Base-by-base conservation (phyloP, 2,113 vertebrate genomes). In the Spea bombifrons region DNA sequence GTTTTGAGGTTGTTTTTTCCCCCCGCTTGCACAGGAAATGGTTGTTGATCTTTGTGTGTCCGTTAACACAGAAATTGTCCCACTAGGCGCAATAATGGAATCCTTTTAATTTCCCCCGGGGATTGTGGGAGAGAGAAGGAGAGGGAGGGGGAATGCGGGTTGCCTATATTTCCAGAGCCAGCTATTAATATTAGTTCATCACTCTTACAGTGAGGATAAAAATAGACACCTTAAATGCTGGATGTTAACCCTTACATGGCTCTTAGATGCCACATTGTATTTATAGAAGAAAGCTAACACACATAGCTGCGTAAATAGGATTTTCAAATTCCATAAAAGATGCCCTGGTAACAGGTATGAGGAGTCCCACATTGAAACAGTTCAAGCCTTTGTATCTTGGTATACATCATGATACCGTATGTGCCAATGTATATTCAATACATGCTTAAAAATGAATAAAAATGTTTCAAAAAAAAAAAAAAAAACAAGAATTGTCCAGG, bases 51-150 rank as follows among this genome's bases (percentile, higher is more conserved):
- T 84, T 83, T 82, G 84, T 10, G 71, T 84, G 82, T 87, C 86
- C 84, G 84, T 59, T 30, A 83, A 87, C 82, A 83, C 84, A 84
- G 83, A 86, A 88, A 87, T 83, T 81, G 86, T 84, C 83, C 76
- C 76, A 72, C 77, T 73, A 67, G 77, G 74, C 71, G 68, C 73
- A 0, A 81, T 50, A 57, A 84, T 83, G 81, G 83, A 86, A 88
- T 73, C 87, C 47, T 61, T 76, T 88, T 89, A 86, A 86, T 89
- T 87, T 87, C 85, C 85, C 83, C 46, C 1, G 85, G 87, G 88
- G 85, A 81, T 88, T 84, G 86, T 81, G 12, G 44, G 84, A 78
- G 81, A 15, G 78, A 68, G 64, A 47, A 64, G 10, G 66, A 68
- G 52, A 63, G 48, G 44, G 75, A 57, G 44, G 69, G 69, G 68